Base-by-base conservation (phyloP, 2,888 invertebrate species). In the Neocrepidodera transversa region DNA sequence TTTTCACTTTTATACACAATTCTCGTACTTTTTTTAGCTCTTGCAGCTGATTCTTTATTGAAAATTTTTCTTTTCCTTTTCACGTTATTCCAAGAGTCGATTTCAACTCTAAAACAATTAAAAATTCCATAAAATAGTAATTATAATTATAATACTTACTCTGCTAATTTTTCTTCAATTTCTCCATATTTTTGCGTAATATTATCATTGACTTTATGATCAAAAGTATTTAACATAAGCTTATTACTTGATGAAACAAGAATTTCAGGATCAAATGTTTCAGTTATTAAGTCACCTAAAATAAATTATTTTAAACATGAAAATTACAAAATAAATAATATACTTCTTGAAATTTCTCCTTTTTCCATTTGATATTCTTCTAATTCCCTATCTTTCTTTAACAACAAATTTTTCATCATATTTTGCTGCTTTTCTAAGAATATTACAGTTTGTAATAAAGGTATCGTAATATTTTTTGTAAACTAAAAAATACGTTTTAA, bases 341-440 rank as follows among this genome's bases (percentile, higher is more conserved):
- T 74, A 84, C 84, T 78, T 65, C 82, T 74, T 26, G 79, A 78
- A 63, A 83, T 80, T 63, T 78, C 74, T 35, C 80, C 82, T 56
- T 81, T 82, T 72, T 83, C 81, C 60, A 79, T 72, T 69, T 81
- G 82, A 68, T 83, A 85, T 67, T 84, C 82, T 48, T 80, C 77
- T 56, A 86, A 82, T 74, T 85, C 85, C 55, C 75, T 78, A 70
- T 86, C 85, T 71, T 86, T 86, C 57, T 80, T 81, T 42, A 76
- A 73, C 23, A 86, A 63, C 23, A 82, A 67, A 28, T 73, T 67
- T 55, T 80, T 75, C 13, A 86, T 69, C 57, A 80, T 76, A 43
- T 68, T 67, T 67, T 85, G 79, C 66, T 82, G 82, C 17, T 73
- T 69, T 56, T 79, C 80, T 47, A 85, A 78, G 64, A 82, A 80